phyloP scores from a whole-genome alignment of 2,888 invertebrate species.

The Opisthograptis luteolata region DNA sequence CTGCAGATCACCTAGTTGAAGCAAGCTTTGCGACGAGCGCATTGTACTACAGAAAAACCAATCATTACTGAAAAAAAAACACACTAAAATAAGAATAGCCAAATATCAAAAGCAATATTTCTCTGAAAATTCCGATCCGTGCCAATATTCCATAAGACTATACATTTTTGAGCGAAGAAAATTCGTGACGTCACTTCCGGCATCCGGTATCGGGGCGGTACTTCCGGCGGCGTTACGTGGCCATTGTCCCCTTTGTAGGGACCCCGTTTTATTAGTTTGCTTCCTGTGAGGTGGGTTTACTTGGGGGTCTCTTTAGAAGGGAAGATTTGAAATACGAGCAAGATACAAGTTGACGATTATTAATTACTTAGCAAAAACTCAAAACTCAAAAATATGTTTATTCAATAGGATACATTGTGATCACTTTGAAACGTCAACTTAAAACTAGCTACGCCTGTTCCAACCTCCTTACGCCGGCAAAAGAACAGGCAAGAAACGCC shows the following conservation, averaged over 20 bases:
- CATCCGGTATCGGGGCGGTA: conserved; percentile 48
- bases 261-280: conserved; percentile 63
- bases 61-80: too few species aligned
- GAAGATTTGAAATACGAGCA: conserved; percentile 27
- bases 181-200: conserved; percentile 45
- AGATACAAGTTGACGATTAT: neutral
- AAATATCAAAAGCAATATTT: conserved; percentile 1
- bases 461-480: too few species aligned
- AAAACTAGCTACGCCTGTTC: too few species aligned
- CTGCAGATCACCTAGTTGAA: too few species aligned
- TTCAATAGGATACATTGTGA: too few species aligned
- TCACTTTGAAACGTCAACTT: too few species aligned
- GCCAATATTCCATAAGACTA: neutral
- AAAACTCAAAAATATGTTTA: too few species aligned
- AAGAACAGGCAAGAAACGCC: too few species aligned
- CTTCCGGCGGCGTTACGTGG: conserved; percentile 57
- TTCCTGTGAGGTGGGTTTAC: conserved; percentile 40
- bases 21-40: too few species aligned
- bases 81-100: neutral
- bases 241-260: conserved; percentile 60
- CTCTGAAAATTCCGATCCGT: neutral
- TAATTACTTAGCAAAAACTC: too few species aligned
- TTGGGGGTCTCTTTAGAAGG: conserved; percentile 19
- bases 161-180: conserved; percentile 17
- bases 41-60: too few species aligned